Evolutionary conservation across 2,888 invertebrate species (phyloP).

Genomic region (Macrosiphum euphorbiae): DNA sequence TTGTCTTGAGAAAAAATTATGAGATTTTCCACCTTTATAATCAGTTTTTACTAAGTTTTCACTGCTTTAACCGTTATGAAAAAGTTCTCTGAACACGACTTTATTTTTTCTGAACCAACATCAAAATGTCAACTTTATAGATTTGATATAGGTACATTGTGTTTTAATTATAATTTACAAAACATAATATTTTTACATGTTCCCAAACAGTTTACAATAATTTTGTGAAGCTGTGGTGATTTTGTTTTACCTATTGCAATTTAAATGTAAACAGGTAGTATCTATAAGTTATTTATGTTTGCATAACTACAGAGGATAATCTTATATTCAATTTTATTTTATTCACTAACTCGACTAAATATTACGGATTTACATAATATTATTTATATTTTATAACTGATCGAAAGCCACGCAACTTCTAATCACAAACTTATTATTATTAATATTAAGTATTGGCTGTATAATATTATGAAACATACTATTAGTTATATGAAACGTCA

Average conservation of each 20-base stretch:
- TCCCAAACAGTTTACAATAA: background rate
- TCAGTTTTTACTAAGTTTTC: slow-evolving; percentile 41
- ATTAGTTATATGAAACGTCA: background rate
- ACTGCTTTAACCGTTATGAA: background rate
- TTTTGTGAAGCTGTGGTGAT: background rate
- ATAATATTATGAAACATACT: background rate
- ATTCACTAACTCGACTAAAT: background rate
- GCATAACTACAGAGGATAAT: background rate
- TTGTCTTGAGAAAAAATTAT: slow-evolving; percentile 31
- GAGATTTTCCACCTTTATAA: slow-evolving; percentile 34
- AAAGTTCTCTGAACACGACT: background rate
- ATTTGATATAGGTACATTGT: background rate
- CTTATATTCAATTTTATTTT: background rate
- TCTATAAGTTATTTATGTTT: background rate
- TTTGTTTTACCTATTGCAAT: background rate
- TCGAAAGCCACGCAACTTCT: background rate
- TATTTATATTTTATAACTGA: background rate
- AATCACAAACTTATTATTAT: background rate
- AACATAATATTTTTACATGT: background rate
- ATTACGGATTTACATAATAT: background rate
- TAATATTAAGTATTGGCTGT: background rate
- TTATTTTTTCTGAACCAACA: background rate
- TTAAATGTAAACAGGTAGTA: background rate
- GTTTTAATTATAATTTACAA: background rate
- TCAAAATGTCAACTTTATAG: background rate